Evolutionary conservation across 2,888 invertebrate genomes (phyloP), one percentile per base, ranked within the genome.

Genomic region (Amaurobius ferox): DNA sequence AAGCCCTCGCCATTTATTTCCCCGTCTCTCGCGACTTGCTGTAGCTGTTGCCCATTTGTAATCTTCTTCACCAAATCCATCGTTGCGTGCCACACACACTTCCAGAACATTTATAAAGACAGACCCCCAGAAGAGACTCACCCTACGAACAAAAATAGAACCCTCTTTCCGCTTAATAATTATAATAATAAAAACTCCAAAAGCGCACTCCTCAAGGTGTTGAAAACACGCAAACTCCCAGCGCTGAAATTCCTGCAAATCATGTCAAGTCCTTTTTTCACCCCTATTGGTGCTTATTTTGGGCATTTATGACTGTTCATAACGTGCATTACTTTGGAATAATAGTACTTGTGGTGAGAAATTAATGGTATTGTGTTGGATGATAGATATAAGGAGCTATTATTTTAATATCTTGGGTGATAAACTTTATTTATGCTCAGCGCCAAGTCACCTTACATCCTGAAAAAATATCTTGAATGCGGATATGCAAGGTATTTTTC

Each of bases 201-300:
- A 66, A 66, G 23, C n/a, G 66, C 19, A 32, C 16, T 32, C n/a
- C 16, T 23, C 5, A 66, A 66, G 66, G 66, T 32, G 66, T 23
- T 66, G 66, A 66, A 66, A 66, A 35, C 66, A 19, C 66, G 66
- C 30, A 32, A 66, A 66, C 19, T 32, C 32, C 1, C 32, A 9
- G 66, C 66, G 66, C 35, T 66, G 66, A 66, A 66, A 66, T 32
- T 32, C 35, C 32, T 29, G 64, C 66, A 32, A 35, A 66, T 66
- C 66, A 35, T 32, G 66, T 66, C 32, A 32, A 5, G 32, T 32
- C 19, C 19, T 66, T 44, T 16, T 16, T 16, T 23, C 23, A 3
- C 44, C n/a, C 16, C 19, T 23, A 23, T 55, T 55, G 7, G 55
- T n/a, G 19, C 55, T 55, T 55, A 55, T 55, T 55, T 55, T 55